A percentile compares a stretch with the other conserved stretches of the same genome.
phyloP scores from a whole-genome alignment of 2,113 vertebrate species.

The Cyanistes caeruleus region DNA sequence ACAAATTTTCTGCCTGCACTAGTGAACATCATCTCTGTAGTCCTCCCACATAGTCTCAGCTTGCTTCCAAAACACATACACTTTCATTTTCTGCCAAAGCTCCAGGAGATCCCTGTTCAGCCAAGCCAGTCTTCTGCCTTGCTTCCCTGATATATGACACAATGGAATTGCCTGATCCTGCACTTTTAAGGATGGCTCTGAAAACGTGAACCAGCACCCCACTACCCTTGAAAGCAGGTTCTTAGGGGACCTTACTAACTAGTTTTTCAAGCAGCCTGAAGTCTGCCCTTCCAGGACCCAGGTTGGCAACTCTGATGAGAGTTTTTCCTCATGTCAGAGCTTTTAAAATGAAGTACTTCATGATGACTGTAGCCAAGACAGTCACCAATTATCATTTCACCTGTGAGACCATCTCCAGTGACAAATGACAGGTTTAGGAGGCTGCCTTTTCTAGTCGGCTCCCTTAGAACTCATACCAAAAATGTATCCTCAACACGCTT shows the following conservation, averaged over 20 bases:
- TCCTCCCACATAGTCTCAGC: neutral
- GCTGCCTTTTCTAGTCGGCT: neutral
- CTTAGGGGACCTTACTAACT: neutral
- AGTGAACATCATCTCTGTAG: neutral
- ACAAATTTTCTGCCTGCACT: neutral
- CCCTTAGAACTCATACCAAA: neutral
- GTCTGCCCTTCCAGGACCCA: neutral
- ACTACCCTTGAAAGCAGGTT: neutral
- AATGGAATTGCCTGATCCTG: neutral
- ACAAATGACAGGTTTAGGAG: neutral
- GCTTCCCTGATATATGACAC: neutral
- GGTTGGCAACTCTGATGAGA: neutral
- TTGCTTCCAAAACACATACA: neutral
- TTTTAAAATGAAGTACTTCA: neutral
- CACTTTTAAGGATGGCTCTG: neutral
- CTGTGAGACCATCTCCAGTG: neutral
- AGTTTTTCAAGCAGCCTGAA: neutral
- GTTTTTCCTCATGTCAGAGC: neutral
- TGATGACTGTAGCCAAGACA: neutral
- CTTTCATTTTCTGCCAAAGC: neutral
- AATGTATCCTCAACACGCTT: neutral
- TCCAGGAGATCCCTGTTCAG: neutral
- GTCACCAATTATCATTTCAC: neutral
- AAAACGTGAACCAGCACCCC: neutral
- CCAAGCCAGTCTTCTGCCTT: neutral